Evolutionary conservation across 64 coral and sea anemone species (phyloP).

Genomic region (Cladopsammia gracilis): DNA sequence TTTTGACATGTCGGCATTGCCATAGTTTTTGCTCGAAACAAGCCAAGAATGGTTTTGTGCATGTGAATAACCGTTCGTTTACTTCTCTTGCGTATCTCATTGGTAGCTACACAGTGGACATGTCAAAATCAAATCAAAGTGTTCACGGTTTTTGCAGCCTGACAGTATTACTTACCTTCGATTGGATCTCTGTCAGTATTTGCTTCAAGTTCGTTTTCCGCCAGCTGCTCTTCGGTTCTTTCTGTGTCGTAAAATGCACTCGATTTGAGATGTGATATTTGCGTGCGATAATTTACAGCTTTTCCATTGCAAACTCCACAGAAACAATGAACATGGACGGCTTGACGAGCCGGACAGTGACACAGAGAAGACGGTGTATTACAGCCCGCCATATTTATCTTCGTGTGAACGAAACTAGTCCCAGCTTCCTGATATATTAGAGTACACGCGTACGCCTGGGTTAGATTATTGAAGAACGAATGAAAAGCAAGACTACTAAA

Average conservation of each 20-base stretch:
- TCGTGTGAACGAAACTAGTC: too few species aligned
- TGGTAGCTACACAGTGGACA: too few species aligned
- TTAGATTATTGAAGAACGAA: not conserved
- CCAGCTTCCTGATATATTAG: too few species aligned
- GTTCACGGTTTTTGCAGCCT: too few species aligned
- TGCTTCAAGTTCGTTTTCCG: conserved; percentile 13
- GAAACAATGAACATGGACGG: conserved; percentile 66
- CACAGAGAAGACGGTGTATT: conserved; percentile 39
- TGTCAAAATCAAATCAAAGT: too few species aligned
- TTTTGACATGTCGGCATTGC: too few species aligned
- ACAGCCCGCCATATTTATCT: conserved; percentile 35
- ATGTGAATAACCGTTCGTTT: too few species aligned
- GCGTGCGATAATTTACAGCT: conserved; percentile 75
- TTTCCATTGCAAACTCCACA: conserved; percentile 64
- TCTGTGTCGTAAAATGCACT: conserved; percentile 46
- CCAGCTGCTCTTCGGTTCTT: not conserved
- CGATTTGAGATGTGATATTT: conserved; percentile 66
- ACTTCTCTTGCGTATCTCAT: too few species aligned
- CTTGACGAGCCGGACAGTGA: conserved; percentile 35
- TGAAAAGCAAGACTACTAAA: not conserved
- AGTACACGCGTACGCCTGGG: too few species aligned
- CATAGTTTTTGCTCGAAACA: too few species aligned
- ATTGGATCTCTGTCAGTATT: conserved; percentile 3
- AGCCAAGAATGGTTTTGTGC: too few species aligned
- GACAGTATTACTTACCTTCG: too few species aligned